phyloP scores from a whole-genome alignment of 2,797 vertebrate genomes.

The Chiloscyllium punctatum region DNA sequence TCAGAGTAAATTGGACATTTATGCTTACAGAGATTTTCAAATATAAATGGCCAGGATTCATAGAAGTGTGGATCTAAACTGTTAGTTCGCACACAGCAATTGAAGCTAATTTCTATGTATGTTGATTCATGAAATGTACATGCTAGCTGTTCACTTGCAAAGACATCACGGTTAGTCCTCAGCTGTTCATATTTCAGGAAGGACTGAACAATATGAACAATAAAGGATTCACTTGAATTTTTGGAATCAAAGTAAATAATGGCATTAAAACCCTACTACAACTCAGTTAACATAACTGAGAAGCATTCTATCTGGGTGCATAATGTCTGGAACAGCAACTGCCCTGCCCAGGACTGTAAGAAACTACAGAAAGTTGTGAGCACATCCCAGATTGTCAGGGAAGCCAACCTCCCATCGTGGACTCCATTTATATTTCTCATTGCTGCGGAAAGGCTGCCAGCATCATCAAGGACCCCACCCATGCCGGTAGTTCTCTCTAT shows the following conservation, averaged over 20 bases:
- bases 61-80: not conserved
- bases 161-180: not conserved
- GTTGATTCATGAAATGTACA: not conserved
- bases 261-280: not conserved
- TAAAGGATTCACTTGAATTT: not conserved
- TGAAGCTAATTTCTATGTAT: too few species aligned
- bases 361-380: too few species aligned
- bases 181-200: not conserved
- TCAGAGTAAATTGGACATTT: not conserved
- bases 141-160: not conserved
- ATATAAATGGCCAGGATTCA: not conserved
- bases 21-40: not conserved
- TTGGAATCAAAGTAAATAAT: not conserved
- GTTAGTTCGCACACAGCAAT: too few species aligned
- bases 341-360: too few species aligned
- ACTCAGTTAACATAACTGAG: not conserved
- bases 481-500: too few species aligned
- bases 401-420: too few species aligned
- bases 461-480: too few species aligned
- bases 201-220: not conserved
- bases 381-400: too few species aligned
- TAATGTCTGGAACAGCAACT: too few species aligned
- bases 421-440: too few species aligned
- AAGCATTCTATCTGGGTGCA: too few species aligned
- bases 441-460: too few species aligned